phyloP scores from a whole-genome alignment of 2,888 invertebrate species.

The Macrophya annulata region DNA sequence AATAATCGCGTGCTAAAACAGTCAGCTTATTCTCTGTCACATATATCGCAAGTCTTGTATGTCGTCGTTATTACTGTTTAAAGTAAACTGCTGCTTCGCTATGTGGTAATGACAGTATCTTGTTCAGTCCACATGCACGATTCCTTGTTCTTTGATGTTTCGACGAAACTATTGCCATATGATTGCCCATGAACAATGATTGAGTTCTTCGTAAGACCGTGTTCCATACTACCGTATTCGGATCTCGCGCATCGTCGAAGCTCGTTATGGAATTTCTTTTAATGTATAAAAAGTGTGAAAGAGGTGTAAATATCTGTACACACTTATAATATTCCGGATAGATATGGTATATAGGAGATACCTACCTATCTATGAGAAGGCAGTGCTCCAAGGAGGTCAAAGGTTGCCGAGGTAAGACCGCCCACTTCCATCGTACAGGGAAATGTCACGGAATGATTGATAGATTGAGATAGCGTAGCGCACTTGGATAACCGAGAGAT shows the following conservation, averaged over 20 bases:
- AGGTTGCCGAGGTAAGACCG: conserved; percentile 42
- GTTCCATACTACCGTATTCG: not conserved
- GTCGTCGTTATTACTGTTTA: not conserved
- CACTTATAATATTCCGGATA: not conserved
- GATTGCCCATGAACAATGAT: not conserved
- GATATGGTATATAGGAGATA: not conserved
- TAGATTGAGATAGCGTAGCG: conserved; percentile 60
- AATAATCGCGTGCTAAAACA: not conserved
- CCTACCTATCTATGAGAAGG: not conserved
- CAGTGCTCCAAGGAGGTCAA: conserved; percentile 30
- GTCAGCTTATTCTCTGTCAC: not conserved
- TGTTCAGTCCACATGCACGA: not conserved
- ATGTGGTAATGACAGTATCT: not conserved
- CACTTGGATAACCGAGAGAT: conserved; percentile 42
- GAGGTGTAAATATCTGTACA: not conserved
- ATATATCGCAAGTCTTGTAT: not conserved
- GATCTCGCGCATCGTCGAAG: not conserved
- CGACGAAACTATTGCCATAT: not conserved
- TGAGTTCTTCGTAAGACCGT: not conserved
- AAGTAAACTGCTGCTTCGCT: not conserved
- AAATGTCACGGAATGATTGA: conserved; percentile 71
- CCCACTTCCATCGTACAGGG: conserved; percentile 57
- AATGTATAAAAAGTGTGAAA: not conserved
- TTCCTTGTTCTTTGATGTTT: not conserved
- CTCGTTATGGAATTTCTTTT: not conserved